A percentile compares a stretch with the other conserved stretches of the same genome.
Conservation (phyloP, 2,113 vertebrate species). For the Spermophilus dauricus region DNA sequence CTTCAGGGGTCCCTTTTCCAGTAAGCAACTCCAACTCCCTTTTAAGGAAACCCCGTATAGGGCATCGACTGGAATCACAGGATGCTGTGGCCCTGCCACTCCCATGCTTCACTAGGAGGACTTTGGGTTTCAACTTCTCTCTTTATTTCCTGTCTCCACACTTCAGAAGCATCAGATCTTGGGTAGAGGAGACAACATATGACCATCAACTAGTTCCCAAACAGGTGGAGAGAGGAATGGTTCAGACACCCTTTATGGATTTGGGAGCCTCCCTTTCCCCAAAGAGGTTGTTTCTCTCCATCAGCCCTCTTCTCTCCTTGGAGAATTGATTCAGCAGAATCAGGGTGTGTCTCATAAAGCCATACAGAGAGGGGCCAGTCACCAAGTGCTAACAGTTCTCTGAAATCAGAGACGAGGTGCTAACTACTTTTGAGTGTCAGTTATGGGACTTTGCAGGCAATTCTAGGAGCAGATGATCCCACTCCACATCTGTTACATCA, state of each 20-base stretch:
- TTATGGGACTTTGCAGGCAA: neutral
- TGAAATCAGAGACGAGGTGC: neutral
- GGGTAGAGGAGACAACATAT: fast-evolving
- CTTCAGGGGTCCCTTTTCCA: neutral
- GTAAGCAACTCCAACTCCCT: neutral
- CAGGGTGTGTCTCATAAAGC: neutral
- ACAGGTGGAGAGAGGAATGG: neutral
- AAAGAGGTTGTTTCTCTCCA: neutral
- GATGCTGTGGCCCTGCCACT: neutral
- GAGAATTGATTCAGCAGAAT: neutral
- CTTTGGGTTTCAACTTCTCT: neutral
- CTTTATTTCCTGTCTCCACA: neutral
- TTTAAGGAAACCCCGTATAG: neutral
- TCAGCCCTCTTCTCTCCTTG: neutral
- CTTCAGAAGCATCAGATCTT: too few relatives aligned
- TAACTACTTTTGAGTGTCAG: neutral
- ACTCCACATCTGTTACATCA: neutral
- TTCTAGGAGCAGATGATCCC: neutral
- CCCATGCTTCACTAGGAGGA: too few relatives aligned
- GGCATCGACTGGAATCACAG: neutral
- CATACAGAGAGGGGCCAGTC: neutral
- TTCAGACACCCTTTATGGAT: neutral
- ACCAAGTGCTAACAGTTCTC: neutral
- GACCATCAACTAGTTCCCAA: neutral
- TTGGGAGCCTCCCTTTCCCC: neutral